Base-by-base conservation (phyloP, 2,888 invertebrate genomes). In the Thera obeliscata region DNA sequence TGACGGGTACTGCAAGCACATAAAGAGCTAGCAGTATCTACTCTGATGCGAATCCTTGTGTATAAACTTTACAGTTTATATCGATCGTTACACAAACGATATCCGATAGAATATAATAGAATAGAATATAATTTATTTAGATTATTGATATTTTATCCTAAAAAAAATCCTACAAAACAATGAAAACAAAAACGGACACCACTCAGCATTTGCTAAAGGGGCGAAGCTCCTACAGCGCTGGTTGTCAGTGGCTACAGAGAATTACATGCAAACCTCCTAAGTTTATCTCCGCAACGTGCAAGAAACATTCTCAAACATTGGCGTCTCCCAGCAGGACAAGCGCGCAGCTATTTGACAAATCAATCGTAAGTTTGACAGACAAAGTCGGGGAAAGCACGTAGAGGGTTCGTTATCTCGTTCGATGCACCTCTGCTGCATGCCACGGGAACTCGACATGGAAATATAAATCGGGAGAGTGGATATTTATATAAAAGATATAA, bases 371-470 rank as follows among this genome's bases (percentile, higher is more conserved):
- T 89, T 87, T 87, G 86, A 87, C 82, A 82, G 83, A 81, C 78
- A 81, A 78, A 81, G 77, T 76, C 77, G 76, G 78, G 77, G 74
- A 78, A 76, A 78, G 83, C 89, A 88, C 89, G 89, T 88, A 85
- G 77, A 74, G 71, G 82, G 81, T 88, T 88, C 87, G 89, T 89
- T 88, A 87, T 87, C 86, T 84, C 83, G 81, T 84, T 81, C 79
- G 79, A 80, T 76, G 77, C 78, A 75, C 76, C 79, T 72, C 75
- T 61, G 66, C 66, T 64, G 61, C 67, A 69, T 69, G 62, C 65
- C 61, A 50, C 52, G 58, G 49, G 50, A 43, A 65, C 56, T 61
- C 65, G 38, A 73, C 71, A 58, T 49, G 70, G 67, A 69, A 67
- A 69, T 60, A 69, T 54, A 66, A 66, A 69, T 54, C 54, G 59